Evolutionary conservation across 2,113 vertebrate genomes (phyloP).

Genomic region (Barnardius zonarius): DNA sequence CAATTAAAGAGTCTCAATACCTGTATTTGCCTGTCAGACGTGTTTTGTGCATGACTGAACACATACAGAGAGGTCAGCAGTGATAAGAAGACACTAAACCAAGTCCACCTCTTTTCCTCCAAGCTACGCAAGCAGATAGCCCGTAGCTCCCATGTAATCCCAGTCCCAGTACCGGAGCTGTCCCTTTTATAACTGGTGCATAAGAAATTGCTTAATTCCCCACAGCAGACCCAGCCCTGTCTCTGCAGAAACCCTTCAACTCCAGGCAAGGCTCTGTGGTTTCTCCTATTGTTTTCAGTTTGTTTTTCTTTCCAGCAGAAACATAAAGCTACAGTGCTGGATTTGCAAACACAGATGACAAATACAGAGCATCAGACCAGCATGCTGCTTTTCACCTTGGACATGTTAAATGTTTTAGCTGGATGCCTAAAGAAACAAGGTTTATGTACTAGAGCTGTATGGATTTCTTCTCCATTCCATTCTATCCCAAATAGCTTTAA

Average conservation of each 20-base stretch:
- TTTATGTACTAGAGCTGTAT: accelerated
- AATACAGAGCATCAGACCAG: background rate
- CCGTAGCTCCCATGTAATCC: background rate
- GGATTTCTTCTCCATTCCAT: background rate
- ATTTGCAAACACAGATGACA: background rate
- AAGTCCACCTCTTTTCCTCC: background rate
- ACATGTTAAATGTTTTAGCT: background rate
- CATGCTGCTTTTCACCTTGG: background rate
- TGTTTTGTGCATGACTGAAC: background rate
- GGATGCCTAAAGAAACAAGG: background rate
- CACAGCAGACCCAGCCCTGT: background rate
- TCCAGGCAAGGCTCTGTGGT: background rate
- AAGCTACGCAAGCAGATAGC: background rate
- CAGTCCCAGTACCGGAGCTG: background rate
- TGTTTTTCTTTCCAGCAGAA: conserved; percentile 55
- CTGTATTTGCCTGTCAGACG: accelerated
- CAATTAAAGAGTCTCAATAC: background rate
- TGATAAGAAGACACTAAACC: background rate
- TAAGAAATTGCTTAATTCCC: background rate
- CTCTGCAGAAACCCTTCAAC: background rate
- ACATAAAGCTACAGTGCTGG: background rate
- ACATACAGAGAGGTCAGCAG: background rate
- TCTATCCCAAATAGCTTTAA: background rate
- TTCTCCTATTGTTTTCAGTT: conserved; percentile 25
- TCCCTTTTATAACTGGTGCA: background rate